Conservation (phyloP, 2,888 invertebrate genomes). For the Drosophila mercatorum region DNA sequence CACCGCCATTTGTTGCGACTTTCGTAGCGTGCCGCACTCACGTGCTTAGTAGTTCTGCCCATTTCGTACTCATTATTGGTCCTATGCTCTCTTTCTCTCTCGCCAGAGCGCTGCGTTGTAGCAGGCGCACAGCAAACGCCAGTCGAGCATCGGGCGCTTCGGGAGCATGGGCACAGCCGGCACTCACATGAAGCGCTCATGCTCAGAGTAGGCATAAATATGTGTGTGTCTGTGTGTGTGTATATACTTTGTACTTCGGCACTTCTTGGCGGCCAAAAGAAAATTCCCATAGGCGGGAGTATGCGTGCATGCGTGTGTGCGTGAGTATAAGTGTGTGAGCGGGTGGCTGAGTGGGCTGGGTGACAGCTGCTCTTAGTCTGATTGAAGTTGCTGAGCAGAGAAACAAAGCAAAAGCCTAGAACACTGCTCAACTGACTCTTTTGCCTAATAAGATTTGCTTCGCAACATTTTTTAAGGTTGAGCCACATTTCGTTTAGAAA, state of each 20-base stretch:
- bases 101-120: conserved; percentile 18
- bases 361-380: neutral
- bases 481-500: neutral
- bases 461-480: neutral
- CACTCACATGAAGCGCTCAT: conserved; percentile 18
- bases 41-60: conserved; percentile 36
- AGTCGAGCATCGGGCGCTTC: conserved; percentile 5
- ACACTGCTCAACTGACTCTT: neutral
- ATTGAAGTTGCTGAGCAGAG: neutral
- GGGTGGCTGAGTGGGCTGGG: conserved; percentile 7
- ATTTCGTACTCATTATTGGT: conserved; percentile 28
- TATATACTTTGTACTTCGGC: conserved; percentile 16
- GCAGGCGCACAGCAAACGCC: conserved; percentile 54
- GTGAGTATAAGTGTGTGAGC: neutral
- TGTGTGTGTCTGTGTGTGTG: conserved; percentile 5
- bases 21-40: conserved; percentile 44
- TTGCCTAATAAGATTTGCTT: neutral
- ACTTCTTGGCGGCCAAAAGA: conserved; percentile 29
- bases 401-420: neutral
- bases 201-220: conserved; percentile 16
- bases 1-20: conserved; percentile 59
- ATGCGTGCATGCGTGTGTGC: neutral
- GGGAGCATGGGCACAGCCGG: neutral
- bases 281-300: conserved; percentile 10
- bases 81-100: conserved; percentile 30